Evolutionary conservation across 30 jellyfish, hydroid and myxozoan species (phyloP).

Genomic region (Hydra vulgaris): DNA sequence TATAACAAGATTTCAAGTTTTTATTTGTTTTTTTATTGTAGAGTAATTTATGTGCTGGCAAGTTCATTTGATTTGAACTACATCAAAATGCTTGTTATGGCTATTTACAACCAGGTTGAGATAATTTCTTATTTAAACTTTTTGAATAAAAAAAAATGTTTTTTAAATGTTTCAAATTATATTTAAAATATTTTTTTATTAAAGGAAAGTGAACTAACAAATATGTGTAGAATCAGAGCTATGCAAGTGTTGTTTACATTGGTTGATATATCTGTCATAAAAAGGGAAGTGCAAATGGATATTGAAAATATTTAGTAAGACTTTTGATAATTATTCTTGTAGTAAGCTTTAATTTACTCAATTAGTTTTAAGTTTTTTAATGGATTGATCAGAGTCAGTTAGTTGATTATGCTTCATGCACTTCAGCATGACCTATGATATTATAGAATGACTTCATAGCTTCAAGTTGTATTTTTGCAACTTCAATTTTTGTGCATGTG

Average conservation of each 20-base stretch:
- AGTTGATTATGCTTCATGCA: too few species aligned
- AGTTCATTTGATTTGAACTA: constrained; percentile 6
- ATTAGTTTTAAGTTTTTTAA: too few species aligned
- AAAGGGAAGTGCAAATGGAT: constrained; percentile 28
- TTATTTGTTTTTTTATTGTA: background rate
- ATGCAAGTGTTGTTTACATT: constrained; percentile 77
- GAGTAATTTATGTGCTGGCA: constrained; percentile 69
- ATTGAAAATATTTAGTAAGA: constrained; percentile 46
- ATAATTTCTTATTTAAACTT: background rate
- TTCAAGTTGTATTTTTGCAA: too few species aligned
- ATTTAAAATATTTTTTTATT: too few species aligned
- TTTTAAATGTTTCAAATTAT: too few species aligned
- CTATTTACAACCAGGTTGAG: constrained; percentile 13
- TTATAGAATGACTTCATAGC: too few species aligned
- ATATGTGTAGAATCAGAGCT: constrained; percentile 59
- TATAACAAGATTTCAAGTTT: too few species aligned
- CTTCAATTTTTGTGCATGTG: too few species aligned
- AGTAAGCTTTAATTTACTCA: too few species aligned
- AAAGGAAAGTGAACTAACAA: constrained; percentile 19
- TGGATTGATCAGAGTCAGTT: too few species aligned
- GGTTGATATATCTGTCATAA: constrained; percentile 44
- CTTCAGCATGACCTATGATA: too few species aligned
- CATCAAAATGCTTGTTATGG: background rate
- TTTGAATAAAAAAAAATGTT: background rate
- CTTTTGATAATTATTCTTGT: background rate